A percentile compares a stretch with the other conserved stretches of the same genome.
phyloP scores from a whole-genome alignment of 2,797 vertebrate species.

The Austrolebias charrua region DNA sequence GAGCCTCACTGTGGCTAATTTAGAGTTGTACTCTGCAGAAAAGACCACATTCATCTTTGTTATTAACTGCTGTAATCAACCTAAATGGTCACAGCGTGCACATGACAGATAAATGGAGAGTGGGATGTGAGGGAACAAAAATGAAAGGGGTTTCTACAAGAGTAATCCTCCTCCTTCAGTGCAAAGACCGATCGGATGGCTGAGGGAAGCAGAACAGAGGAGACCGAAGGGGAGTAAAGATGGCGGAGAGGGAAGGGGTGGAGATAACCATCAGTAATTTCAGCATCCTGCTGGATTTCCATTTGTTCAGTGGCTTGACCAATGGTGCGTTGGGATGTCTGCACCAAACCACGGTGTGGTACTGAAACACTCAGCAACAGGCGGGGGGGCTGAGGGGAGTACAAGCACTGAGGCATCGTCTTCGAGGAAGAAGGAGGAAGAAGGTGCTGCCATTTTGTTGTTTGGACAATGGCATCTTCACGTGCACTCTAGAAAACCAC shows the following conservation, averaged over 20 bases:
- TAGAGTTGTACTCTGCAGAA: neutral
- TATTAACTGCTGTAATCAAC: slow-evolving; percentile 9
- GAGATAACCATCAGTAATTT: slow-evolving; percentile 83
- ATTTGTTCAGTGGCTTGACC: slow-evolving; percentile 75
- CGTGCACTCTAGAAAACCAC: neutral
- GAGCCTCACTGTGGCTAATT: neutral
- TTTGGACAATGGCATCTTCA: slow-evolving; percentile 24
- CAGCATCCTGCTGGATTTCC: slow-evolving; percentile 72
- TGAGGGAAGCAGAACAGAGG: slow-evolving; percentile 35
- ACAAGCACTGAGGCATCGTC: slow-evolving; percentile 32
- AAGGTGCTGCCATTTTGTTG: slow-evolving; percentile 44
- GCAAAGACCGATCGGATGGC: slow-evolving; percentile 19
- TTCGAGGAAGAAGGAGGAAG: slow-evolving; percentile 15
- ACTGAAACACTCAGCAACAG: slow-evolving; percentile 21
- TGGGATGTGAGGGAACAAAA: slow-evolving; percentile 11
- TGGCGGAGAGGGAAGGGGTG: slow-evolving; percentile 24
- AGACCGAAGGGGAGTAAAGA: slow-evolving; percentile 13
- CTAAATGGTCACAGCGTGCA: slow-evolving; percentile 4
- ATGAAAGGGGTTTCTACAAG: slow-evolving; percentile 1
- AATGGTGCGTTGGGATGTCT: slow-evolving; percentile 64
- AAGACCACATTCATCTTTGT: neutral
- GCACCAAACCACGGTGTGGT: slow-evolving; percentile 41
- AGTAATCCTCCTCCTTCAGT: slow-evolving; percentile 13
- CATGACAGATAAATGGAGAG: slow-evolving; percentile 8
- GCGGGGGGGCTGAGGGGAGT: slow-evolving; percentile 9